Conservation (phyloP, 2,888 invertebrate species). For the Caenorhabditis sp. region DNA sequence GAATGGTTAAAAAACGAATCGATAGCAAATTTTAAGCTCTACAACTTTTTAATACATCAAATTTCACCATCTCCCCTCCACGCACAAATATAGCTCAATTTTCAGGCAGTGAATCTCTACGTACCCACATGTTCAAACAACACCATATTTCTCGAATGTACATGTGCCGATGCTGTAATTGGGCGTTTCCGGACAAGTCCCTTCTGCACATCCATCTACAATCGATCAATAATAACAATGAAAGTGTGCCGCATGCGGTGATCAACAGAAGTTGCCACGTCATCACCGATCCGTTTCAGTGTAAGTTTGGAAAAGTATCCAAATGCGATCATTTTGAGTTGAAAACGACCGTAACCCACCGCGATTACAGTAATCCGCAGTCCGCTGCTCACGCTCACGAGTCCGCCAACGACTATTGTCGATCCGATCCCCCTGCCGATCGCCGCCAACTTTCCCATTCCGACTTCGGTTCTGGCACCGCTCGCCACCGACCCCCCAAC, state of each 20-base stretch:
- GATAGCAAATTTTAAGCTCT: too few species aligned
- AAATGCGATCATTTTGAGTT: too few species aligned
- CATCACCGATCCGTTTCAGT: conserved; percentile 39
- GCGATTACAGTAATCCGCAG: conserved; percentile 40
- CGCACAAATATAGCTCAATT: too few species aligned
- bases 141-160: conserved; percentile 79
- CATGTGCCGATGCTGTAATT: conserved; percentile 79
- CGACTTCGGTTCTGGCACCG: not conserved
- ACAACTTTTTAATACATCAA: too few species aligned
- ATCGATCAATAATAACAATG: conserved; percentile 18
- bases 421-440: not conserved
- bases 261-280: conserved; percentile 46
- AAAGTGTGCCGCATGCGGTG: conserved; percentile 13
- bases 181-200: conserved; percentile 77
- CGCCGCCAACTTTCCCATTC: not conserved
- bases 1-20: too few species aligned
- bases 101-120: conserved; percentile 78
- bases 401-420: too few species aligned
- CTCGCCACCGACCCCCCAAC: not conserved
- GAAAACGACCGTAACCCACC: not conserved
- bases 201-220: conserved; percentile 75
- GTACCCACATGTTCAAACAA: conserved; percentile 78
- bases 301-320: not conserved
- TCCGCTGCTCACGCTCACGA: conserved; percentile 3
- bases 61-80: too few species aligned